Conservation (phyloP, 64 coral and sea anemone genomes). For the Dendronephthya gigantea region DNA sequence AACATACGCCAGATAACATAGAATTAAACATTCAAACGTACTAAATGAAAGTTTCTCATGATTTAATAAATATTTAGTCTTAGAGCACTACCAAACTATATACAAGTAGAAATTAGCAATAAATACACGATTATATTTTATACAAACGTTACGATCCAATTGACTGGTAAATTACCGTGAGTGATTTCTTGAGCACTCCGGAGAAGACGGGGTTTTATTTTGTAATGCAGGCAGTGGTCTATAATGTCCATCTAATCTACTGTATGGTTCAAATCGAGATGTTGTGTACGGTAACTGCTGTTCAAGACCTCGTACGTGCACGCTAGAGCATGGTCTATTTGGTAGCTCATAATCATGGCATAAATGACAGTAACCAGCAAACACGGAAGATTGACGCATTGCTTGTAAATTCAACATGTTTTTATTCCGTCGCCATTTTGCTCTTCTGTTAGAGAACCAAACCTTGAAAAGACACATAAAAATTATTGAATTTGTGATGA, state of each 20-base stretch:
- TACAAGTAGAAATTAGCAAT: neutral
- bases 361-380: constrained; percentile 72
- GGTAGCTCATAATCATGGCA: constrained; percentile 92
- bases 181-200: neutral
- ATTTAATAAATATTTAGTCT: no score
- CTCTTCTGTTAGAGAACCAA: constrained; percentile 96
- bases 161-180: neutral
- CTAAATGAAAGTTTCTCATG: no score
- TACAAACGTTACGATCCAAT: neutral
- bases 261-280: neutral
- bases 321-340: constrained; percentile 54
- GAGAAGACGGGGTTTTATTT: neutral
- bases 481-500: neutral
- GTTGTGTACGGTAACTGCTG: neutral
- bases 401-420: constrained; percentile 86
- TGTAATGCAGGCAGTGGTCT: neutral
- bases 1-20: no score
- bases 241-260: constrained; percentile 1
- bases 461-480: constrained; percentile 46
- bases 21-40: no score
- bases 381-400: constrained; percentile 56
- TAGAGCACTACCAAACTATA: no score
- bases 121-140: neutral
- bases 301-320: neutral
- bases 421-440: constrained; percentile 95